Conservation (phyloP, 2,888 invertebrate genomes). For the Thereva nobilitata region DNA sequence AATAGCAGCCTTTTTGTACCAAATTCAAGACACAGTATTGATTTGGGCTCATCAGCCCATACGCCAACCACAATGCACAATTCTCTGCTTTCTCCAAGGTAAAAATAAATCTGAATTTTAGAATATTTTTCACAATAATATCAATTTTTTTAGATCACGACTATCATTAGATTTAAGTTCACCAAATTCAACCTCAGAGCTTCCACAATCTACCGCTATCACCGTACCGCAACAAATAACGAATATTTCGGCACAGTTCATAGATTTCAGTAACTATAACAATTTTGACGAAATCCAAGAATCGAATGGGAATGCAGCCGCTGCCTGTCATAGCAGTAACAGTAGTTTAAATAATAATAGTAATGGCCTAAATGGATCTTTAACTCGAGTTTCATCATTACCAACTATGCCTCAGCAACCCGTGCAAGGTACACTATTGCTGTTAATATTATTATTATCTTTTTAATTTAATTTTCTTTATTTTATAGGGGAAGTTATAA, state of each 20-base stretch:
- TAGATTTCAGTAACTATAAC: conserved; percentile 42
- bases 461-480: conserved; percentile 2
- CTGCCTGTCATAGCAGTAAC: conserved; percentile 23
- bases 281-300: conserved; percentile 39
- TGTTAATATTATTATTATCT: not conserved
- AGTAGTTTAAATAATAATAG: conserved; percentile 39
- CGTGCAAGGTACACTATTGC: conserved; percentile 12
- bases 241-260: conserved; percentile 39
- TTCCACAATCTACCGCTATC: conserved; percentile 38
- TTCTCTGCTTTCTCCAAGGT: conserved; percentile 48
- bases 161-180: conserved; percentile 52
- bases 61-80: conserved; percentile 45
- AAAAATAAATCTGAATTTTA: conserved; percentile 15
- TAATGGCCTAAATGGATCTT: conserved; percentile 39
- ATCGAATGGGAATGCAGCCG: conserved; percentile 40
- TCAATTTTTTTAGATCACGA: conserved; percentile 46
- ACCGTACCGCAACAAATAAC: conserved; percentile 15
- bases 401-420: conserved; percentile 42
- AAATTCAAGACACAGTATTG: conserved; percentile 70
- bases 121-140: not conserved
- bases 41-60: conserved; percentile 67
- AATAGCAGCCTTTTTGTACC: conserved; percentile 66
- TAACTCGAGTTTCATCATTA: conserved; percentile 44
- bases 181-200: conserved; percentile 45
- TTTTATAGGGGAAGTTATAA: conserved; percentile 45